Conservation (phyloP, 2,888 invertebrate genomes). For the Anticlea derivata region DNA sequence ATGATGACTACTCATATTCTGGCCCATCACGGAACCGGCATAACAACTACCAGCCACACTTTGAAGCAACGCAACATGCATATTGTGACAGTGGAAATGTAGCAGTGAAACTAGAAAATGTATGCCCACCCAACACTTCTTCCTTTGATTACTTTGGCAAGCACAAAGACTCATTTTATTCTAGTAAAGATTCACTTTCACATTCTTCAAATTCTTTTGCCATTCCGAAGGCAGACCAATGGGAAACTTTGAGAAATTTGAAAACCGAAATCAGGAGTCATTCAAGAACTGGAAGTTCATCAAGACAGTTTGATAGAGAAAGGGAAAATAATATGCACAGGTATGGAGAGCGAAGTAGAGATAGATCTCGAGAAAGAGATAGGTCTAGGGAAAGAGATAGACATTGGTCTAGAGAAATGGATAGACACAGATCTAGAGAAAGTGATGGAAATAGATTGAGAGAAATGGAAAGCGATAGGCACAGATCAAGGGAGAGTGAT, state of each 20-base stretch:
- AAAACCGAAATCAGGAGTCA: conserved; percentile 37
- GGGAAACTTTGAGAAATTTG: conserved; percentile 28
- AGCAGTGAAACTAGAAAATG: conserved; percentile 15
- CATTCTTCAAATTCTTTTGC: background rate
- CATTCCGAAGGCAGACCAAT: conserved; percentile 1
- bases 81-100: conserved; percentile 8
- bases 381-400: conserved; percentile 45
- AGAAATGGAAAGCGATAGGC: conserved; percentile 12
- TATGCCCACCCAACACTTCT: conserved; percentile 6
- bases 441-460: conserved; percentile 31
- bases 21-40: conserved; percentile 7
- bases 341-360: conserved; percentile 38
- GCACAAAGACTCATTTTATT: conserved; percentile 17
- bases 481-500: conserved; percentile 40
- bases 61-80: conserved; percentile 13
- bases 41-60: conserved; percentile 2
- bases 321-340: conserved; percentile 13
- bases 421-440: conserved; percentile 35
- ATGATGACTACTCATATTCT: conserved; percentile 5
- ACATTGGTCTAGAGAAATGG: conserved; percentile 15
- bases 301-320: conserved; percentile 26
- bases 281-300: conserved; percentile 47
- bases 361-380: conserved; percentile 43
- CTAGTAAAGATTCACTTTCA: conserved; percentile 9
- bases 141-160: conserved; percentile 21